Evolutionary conservation across 2,888 invertebrate genomes (phyloP).

Genomic region (Luffia ferchaultella): DNA sequence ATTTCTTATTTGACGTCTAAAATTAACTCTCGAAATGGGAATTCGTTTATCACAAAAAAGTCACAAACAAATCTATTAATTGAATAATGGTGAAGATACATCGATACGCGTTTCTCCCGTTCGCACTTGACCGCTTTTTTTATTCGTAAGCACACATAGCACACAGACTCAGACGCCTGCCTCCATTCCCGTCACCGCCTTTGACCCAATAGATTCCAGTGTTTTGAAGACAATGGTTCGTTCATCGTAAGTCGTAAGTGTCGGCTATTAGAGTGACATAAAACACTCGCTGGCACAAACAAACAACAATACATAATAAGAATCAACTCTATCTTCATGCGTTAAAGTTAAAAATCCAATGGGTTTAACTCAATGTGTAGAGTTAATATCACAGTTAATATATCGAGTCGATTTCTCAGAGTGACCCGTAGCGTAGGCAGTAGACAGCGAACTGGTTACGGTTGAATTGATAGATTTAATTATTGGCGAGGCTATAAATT

Average conservation of each 20-base stretch:
- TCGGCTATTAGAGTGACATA: not conserved
- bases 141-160: no score
- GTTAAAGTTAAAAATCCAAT: not conserved
- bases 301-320: not conserved
- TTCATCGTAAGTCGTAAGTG: not conserved
- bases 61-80: no score
- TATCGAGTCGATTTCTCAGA: not conserved
- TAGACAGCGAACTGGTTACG: not conserved
- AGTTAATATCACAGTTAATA: not conserved
- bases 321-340: not conserved
- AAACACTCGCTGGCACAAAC: not conserved
- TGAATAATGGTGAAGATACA: no score
- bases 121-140: no score
- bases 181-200: not conserved
- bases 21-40: no score
- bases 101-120: no score
- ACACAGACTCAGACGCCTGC: not conserved
- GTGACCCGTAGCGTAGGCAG: not conserved
- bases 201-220: not conserved
- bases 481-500: no score
- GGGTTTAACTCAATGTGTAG: not conserved
- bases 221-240: not conserved
- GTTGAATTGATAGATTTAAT: no score
- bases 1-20: no score
- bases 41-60: no score